A percentile compares a stretch with the other conserved stretches of the same genome.
These are phyloP conservation scores for Panulirus ornatus DNA, from an alignment of 1,140 invertebrate genomes.

Conservation along the genomic window DNA sequence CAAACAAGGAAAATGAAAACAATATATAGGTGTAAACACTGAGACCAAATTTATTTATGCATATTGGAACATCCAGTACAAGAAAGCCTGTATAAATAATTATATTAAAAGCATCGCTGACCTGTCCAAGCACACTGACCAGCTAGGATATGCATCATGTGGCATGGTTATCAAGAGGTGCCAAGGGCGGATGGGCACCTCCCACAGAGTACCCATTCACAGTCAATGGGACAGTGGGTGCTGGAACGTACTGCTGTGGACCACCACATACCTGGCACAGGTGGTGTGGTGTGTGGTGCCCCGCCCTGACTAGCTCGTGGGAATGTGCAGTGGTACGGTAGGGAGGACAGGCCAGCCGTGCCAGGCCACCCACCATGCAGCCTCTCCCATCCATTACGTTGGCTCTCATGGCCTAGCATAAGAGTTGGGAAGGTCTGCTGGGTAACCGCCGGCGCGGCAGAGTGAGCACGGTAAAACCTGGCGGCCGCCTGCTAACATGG, in stretches of 20 bases:
- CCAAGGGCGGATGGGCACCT: conserved; percentile 57
- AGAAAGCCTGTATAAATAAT: conserved; percentile 76
- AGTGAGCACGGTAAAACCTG: conserved; percentile 64
- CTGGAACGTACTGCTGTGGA: not conserved
- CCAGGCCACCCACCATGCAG: conserved; percentile 16
- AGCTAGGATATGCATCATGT: conserved; percentile 74
- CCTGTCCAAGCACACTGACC: conserved; percentile 72
- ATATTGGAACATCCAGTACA: conserved; percentile 76
- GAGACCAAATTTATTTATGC: conserved; percentile 76
- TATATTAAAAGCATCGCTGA: conserved; percentile 74
- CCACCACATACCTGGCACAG: conserved; percentile 45
- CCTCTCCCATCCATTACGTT: conserved; percentile 9
- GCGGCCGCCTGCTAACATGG: conserved; percentile 59
- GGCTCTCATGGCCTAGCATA: not conserved
- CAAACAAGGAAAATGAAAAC: conserved; percentile 49
- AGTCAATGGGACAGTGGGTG: not conserved
- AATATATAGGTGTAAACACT: conserved; percentile 72
- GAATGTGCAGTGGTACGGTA: conserved; percentile 71
- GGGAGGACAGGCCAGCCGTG: conserved; percentile 62
- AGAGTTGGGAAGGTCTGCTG: conserved; percentile 12
- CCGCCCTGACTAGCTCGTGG: conserved; percentile 71
- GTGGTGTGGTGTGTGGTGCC: conserved; percentile 23
- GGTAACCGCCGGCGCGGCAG: conserved; percentile 50
- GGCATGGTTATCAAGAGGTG: conserved; percentile 66
- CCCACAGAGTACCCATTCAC: conserved; percentile 24